These are phyloP conservation scores for Andrena minutula DNA, from an alignment of 2,888 invertebrate genomes.

Conservation along the genomic window DNA sequence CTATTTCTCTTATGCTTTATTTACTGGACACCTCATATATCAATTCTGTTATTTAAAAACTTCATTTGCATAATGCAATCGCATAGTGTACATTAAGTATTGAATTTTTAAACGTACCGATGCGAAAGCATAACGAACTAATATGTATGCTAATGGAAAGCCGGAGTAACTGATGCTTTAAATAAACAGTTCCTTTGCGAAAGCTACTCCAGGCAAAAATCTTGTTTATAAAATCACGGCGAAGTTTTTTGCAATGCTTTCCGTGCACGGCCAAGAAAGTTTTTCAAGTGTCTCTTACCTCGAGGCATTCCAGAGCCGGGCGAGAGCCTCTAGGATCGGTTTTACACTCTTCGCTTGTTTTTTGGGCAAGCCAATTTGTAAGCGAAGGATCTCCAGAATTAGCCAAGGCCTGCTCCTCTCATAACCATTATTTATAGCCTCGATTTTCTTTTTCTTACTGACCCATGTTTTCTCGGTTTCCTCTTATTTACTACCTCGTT, in stretches of 20 bases:
- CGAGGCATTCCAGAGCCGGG: slow-evolving; percentile 13
- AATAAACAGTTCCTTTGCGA: background rate
- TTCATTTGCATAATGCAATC: slow-evolving; percentile 18
- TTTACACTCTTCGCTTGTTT: slow-evolving; percentile 36
- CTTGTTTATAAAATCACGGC: slow-evolving; percentile 15
- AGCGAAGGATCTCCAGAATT: slow-evolving; percentile 50
- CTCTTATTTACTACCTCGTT: slow-evolving; percentile 59
- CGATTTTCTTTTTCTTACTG: slow-evolving; percentile 43
- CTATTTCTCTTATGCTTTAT: background rate
- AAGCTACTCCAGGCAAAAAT: background rate
- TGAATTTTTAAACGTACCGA: slow-evolving; percentile 2
- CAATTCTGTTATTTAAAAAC: background rate
- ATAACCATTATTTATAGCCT: slow-evolving; percentile 50
- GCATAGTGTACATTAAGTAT: background rate
- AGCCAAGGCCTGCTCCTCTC: slow-evolving; percentile 37
- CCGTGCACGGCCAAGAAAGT: slow-evolving; percentile 37
- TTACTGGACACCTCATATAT: background rate
- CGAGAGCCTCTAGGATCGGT: slow-evolving; percentile 46
- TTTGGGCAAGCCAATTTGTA: slow-evolving; percentile 56
- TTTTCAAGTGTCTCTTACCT: slow-evolving; percentile 37
- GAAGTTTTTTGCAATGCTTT: slow-evolving; percentile 19
- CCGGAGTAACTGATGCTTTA: slow-evolving; percentile 1
- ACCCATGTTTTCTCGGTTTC: slow-evolving; percentile 48
- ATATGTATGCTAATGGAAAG: slow-evolving; percentile 16
- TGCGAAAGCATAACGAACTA: background rate